A percentile compares a stretch with the other conserved stretches of the same genome.
Evolutionary conservation across 1,140 invertebrate genomes (phyloP).

Genomic region (Oreohelix idahoensis): DNA sequence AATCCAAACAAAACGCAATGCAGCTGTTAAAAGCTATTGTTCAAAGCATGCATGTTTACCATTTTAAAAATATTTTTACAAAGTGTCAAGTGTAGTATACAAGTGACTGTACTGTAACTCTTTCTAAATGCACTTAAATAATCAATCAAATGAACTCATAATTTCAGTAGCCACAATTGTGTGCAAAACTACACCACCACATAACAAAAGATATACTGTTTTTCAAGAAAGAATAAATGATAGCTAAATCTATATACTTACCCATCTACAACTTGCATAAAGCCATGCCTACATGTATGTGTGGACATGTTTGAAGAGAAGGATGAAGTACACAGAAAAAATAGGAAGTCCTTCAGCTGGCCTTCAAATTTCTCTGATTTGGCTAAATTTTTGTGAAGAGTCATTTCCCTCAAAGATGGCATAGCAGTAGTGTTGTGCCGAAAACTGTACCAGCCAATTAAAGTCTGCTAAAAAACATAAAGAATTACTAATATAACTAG

Average conservation of each 20-base stretch:
- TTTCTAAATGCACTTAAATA: too few relatives aligned
- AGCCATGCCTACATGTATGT: neutral
- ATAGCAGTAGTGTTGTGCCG: slow-evolving; percentile 1
- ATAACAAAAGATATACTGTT: too few relatives aligned
- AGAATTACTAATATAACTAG: neutral
- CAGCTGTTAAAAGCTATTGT: too few relatives aligned
- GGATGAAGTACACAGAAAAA: slow-evolving; percentile 24
- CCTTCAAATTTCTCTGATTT: neutral
- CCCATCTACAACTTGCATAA: slow-evolving; percentile 14
- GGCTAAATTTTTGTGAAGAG: slow-evolving; percentile 6
- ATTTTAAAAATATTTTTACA: too few relatives aligned
- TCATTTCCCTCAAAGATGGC: slow-evolving; percentile 17
- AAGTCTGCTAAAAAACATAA: slow-evolving; percentile 11
- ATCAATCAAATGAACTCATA: too few relatives aligned
- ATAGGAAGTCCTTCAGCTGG: slow-evolving; percentile 8
- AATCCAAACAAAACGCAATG: neutral
- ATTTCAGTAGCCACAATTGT: too few relatives aligned
- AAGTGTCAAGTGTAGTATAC: too few relatives aligned
- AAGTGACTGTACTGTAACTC: too few relatives aligned
- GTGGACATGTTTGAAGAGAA: neutral
- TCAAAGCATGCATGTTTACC: too few relatives aligned
- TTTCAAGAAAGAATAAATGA: too few relatives aligned
- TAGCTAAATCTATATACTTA: too few relatives aligned
- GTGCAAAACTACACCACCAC: too few relatives aligned
- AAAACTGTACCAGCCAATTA: slow-evolving; percentile 34